A percentile compares a stretch with the other conserved stretches of the same genome.
phyloP scores from a whole-genome alignment of 2,888 invertebrate genomes.

The Baccha elongata region DNA sequence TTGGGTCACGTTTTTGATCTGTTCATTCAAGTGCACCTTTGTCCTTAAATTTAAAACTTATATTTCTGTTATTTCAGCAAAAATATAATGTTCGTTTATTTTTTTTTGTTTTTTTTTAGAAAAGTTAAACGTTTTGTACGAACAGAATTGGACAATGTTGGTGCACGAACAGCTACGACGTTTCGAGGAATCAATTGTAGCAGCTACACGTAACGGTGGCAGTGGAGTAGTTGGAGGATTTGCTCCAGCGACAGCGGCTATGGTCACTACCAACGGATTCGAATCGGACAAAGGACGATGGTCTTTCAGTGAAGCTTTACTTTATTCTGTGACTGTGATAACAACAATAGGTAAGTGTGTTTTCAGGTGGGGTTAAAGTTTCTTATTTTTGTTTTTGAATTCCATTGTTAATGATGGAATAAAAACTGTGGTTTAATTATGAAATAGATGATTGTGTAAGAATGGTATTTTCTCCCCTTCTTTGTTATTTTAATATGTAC shows the following conservation, averaged over 20 bases:
- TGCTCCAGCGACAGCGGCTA: constrained; percentile 45
- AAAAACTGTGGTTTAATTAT: constrained; percentile 28
- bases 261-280: constrained; percentile 78
- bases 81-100: constrained; percentile 32
- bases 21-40: constrained; percentile 43
- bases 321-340: constrained; percentile 93
- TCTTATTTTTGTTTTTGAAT: background rate
- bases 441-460: background rate
- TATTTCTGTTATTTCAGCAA: constrained; percentile 14
- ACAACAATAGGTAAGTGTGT: constrained; percentile 91
- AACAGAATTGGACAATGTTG: constrained; percentile 91
- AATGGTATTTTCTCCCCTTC: no score
- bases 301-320: constrained; percentile 92
- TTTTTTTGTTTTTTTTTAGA: constrained; percentile 83
- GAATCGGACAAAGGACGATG: constrained; percentile 83
- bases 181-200: constrained; percentile 91
- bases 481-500: no score
- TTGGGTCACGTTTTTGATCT: constrained; percentile 58
- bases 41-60: constrained; percentile 31
- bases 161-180: constrained; percentile 90
- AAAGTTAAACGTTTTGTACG: constrained; percentile 91
- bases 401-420: background rate
- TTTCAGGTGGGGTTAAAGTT: background rate
- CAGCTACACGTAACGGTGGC: constrained; percentile 86
- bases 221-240: constrained; percentile 73